These are phyloP conservation scores for Drosophila niveifrons DNA, from an alignment of 2,888 invertebrate species.

Conservation along the genomic window DNA sequence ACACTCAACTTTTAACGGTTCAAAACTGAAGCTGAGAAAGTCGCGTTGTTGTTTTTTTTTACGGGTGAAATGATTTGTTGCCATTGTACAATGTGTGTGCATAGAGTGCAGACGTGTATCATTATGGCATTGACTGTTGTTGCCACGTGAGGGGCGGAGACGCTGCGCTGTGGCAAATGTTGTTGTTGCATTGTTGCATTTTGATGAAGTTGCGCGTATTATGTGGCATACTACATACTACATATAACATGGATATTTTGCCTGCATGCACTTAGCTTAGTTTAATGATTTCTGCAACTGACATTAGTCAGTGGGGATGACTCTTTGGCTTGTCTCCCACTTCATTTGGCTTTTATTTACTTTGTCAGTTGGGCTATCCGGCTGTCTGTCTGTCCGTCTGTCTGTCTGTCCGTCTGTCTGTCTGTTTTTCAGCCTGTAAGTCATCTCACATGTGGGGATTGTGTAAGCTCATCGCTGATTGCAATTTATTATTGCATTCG, in stretches of 20 bases:
- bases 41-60: too few relatives aligned
- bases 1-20: not conserved
- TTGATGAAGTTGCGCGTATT: not conserved
- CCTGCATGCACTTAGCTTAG: constrained; percentile 16
- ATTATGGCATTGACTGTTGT: constrained; percentile 21
- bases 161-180: not conserved
- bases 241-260: not conserved
- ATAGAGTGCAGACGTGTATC: not conserved
- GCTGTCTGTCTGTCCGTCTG: not conserved
- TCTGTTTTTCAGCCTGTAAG: not conserved
- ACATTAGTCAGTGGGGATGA: constrained; percentile 5
- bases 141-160: constrained; percentile 19
- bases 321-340: constrained; percentile 8
- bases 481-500: constrained; percentile 27
- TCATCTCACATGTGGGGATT: constrained; percentile 17
- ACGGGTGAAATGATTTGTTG: not conserved
- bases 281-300: constrained; percentile 30
- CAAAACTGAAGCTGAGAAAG: not conserved
- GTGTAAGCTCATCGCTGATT: constrained; percentile 32
- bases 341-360: constrained; percentile 20
- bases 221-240: not conserved
- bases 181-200: not conserved
- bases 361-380: constrained; percentile 1
- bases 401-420: not conserved
- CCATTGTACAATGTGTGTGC: not conserved